Evolutionary conservation across 1,140 invertebrate species (phyloP), one percentile per base, ranked within the genome.

Genomic region (Vanessa atalanta): DNA sequence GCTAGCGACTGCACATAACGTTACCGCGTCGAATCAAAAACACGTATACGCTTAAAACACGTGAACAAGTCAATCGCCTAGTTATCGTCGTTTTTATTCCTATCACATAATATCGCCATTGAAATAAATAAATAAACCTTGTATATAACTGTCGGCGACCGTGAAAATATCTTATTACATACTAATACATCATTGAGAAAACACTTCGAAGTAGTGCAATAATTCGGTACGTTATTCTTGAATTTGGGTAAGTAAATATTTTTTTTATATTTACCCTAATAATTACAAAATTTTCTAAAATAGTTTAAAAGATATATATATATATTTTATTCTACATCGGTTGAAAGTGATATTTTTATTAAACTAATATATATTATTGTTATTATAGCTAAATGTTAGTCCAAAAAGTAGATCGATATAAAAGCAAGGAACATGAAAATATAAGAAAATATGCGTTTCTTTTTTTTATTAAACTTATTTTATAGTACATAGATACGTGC

Each of bases 1-100:
- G 26, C 68, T 61, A 61, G 20, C 16, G 15, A 63, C 61, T 71
- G 57, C 69, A 64, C 31, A 53, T 64, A 71, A 43, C 48, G 69
- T 43, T 16, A 43, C 47, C 66, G 51, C 51, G 53, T 23, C 26
- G 66, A 69, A 15, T 57, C 66, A 69, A 9, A 31, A 26, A 23
- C 37, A 14, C 7, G 23, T 57, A 57, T 57, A 37, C 31, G 37
- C 37, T 57, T 47, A 47, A 37, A 68, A 68, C 66, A 60, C 66
- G 66, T 69, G 66, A 69, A 69, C 43, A 57, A 57, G 3, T 31
- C 26, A 20, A 47, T 67, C 37, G 53, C 43, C n/a, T 68, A 61
- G 57, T 61, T 61, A 37, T 61, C 57, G 57, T n/a, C 8, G 7
- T 57, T 16, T 15, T 37, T 26, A n/a, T 37, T 61, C 57, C 37